A percentile compares a stretch with the other conserved stretches of the same genome.
Evolutionary conservation across 2,797 vertebrate species (phyloP).

Genomic region (Phalanger gymnotis): DNA sequence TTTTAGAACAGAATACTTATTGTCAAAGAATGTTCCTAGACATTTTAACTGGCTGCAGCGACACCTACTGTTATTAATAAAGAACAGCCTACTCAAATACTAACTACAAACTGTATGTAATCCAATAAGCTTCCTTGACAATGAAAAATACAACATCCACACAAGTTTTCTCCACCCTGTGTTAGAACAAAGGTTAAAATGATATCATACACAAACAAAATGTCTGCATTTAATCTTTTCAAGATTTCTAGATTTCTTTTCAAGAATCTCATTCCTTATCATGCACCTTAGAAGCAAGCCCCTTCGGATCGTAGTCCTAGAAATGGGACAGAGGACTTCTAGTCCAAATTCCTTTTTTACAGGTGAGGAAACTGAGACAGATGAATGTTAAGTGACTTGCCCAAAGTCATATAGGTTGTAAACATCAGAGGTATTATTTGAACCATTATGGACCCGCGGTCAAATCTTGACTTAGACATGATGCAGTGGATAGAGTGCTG

Average conservation of each 20-base stretch:
- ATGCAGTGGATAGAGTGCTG: background rate
- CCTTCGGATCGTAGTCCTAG: background rate
- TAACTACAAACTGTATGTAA: background rate
- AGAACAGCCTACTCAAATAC: background rate
- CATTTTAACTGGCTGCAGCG: constrained; percentile 58
- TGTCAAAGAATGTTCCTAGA: background rate
- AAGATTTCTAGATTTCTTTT: background rate
- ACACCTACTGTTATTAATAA: constrained; percentile 55
- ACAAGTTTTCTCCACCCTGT: background rate
- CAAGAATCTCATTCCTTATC: background rate
- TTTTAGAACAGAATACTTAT: background rate
- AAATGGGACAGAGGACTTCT: background rate
- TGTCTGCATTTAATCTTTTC: background rate
- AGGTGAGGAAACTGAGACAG: background rate
- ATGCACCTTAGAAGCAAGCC: background rate
- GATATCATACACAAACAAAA: background rate
- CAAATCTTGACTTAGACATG: background rate
- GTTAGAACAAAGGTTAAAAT: background rate
- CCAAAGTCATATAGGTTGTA: background rate
- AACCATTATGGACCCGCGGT: background rate
- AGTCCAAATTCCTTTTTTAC: background rate
- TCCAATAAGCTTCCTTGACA: background rate
- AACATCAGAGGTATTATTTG: background rate
- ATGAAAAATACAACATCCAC: background rate
- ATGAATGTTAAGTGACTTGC: background rate